These are phyloP conservation scores for Tyto alba DNA, from an alignment of 2,113 vertebrate genomes.

Conservation along the genomic window DNA sequence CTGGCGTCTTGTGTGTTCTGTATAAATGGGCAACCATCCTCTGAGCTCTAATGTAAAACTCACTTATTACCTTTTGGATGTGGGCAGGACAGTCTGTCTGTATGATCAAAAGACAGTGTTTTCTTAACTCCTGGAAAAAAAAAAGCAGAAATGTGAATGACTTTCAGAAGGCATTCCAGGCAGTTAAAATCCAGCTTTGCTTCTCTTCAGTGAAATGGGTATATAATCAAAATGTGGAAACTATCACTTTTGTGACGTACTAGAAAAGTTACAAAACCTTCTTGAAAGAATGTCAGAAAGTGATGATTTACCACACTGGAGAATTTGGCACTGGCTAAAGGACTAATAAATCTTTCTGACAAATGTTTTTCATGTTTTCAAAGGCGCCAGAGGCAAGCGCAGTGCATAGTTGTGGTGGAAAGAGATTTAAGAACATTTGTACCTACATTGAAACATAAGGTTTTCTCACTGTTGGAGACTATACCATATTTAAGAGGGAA, in stretches of 20 bases:
- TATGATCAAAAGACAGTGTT: background rate
- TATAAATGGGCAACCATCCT: background rate
- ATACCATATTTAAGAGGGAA: background rate
- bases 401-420: background rate
- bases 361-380: conserved; percentile 18
- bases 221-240: conserved; percentile 20
- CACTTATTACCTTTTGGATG: background rate
- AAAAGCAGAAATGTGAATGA: background rate
- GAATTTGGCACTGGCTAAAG: background rate
- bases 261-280: conserved; percentile 33
- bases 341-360: conserved; percentile 14
- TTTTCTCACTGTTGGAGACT: background rate
- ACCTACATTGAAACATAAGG: background rate
- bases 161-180: background rate
- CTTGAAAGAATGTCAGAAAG: conserved; percentile 12
- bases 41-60: background rate
- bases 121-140: background rate
- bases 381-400: background rate
- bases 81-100: background rate
- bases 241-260: background rate
- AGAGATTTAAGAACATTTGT: conserved; percentile 5
- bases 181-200: background rate
- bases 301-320: conserved; percentile 26
- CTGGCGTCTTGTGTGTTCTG: background rate
- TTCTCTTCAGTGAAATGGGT: background rate